phyloP scores from a whole-genome alignment of 1,140 invertebrate species.

The Lethocerus indicus region DNA sequence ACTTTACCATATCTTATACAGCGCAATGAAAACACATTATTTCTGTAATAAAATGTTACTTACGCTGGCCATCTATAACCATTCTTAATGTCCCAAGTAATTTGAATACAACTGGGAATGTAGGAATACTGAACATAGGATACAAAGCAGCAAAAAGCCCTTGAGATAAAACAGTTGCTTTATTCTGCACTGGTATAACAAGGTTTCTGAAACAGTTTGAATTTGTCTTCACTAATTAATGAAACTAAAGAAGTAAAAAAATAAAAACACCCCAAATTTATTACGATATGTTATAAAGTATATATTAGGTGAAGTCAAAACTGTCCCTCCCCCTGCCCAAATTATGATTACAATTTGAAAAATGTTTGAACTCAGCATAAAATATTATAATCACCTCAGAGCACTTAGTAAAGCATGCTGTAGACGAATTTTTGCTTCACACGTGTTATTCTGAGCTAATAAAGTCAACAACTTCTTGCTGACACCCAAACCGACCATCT shows the following conservation, averaged over 20 bases:
- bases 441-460: constrained; percentile 34
- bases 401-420: constrained; percentile 71
- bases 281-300: too few species aligned
- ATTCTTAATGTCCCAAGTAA: constrained; percentile 70
- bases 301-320: background rate
- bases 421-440: constrained; percentile 46
- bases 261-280: too few species aligned
- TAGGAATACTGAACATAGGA: constrained; percentile 52
- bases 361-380: background rate
- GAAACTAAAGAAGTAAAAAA: background rate
- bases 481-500: constrained; percentile 63
- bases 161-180: constrained; percentile 46
- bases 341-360: background rate
- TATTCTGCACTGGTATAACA: constrained; percentile 62
- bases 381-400: constrained; percentile 27
- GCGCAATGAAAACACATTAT: background rate
- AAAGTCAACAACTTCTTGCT: constrained; percentile 51
- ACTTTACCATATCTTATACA: background rate
- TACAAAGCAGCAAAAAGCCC: constrained; percentile 56
- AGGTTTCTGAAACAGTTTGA: constrained; percentile 51
- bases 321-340: background rate
- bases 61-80: constrained; percentile 63
- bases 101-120: constrained; percentile 69
- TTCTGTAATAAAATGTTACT: constrained; percentile 9
- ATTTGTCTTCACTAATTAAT: too few species aligned